Base-by-base conservation (phyloP, 1,140 invertebrate species). In the Lordiphosa mommai region DNA sequence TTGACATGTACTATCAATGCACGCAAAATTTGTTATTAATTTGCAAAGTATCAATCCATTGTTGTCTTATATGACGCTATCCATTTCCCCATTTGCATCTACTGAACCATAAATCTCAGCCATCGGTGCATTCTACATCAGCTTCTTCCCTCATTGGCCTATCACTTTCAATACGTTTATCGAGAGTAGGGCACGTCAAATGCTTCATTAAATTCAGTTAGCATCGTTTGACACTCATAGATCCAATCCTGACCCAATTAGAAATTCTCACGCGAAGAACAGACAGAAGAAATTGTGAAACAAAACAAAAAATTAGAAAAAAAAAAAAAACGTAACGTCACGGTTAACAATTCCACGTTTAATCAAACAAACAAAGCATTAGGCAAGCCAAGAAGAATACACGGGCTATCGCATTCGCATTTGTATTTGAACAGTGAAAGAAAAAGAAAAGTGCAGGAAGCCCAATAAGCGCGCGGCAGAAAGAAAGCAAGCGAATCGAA, bases 331-430 rank as follows among this genome's bases (percentile, higher is more conserved):
- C 58, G 55, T 72, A 84, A 70, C 72, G 77, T 84, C 77, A 84
- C 77, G 77, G 40, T 65, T 59, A 84, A 69, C 77, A 77, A 72
- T 60, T 85, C 66, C 72, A 70, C 69, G 74, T 72, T 84, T 77
- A 84, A 84, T 84, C 72, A 84, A 72, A 60, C 64, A 48, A 67
- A 73, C 53, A 66, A 58, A 52, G 61, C 63, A 70, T 69, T 69
- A 69, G 41, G 57, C 67, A 50, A 38, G 49, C 23, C 23, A 43
- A 33, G 43, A 72, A 69, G 72, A 71, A 40, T 46, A 61, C 52
- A 59, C 48, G 29, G 50, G 38, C 59, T 41, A 60, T 61, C 29
- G 60, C 59, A 17, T 23, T 36, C 30, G 23, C 13, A 17, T 16
- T 38, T 16, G 14, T 38, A 13, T 38, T 29, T 27, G 40, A 17